Conservation (phyloP, 2,113 vertebrate genomes). For the Aphyosemion australe region DNA sequence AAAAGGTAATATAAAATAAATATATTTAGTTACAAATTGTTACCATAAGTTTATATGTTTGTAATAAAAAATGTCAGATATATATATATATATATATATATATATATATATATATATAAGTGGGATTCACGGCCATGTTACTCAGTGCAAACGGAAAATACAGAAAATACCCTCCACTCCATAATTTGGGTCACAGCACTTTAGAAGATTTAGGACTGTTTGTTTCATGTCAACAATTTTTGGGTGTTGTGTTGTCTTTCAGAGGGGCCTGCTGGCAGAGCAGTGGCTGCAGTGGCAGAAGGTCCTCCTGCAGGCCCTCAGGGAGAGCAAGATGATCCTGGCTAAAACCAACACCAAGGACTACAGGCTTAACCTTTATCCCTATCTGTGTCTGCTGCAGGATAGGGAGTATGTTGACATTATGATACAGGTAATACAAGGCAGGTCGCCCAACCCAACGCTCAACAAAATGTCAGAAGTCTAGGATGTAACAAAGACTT, state of each 20-base stretch:
- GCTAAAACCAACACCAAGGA: slow-evolving; percentile 7
- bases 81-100: too few species aligned
- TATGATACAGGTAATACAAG: slow-evolving; percentile 86
- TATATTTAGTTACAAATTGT: too few species aligned
- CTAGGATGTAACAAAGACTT: slow-evolving; percentile 2
- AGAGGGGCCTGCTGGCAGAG: slow-evolving; percentile 81
- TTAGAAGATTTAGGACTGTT: slow-evolving; percentile 5
- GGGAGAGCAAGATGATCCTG: slow-evolving; percentile 76
- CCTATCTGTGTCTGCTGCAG: slow-evolving; percentile 85
- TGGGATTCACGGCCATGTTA: slow-evolving; percentile 12
- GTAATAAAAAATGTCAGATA: too few species aligned
- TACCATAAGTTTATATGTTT: too few species aligned
- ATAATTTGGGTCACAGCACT: neutral
- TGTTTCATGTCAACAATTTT: slow-evolving; percentile 3
- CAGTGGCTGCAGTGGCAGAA: slow-evolving; percentile 80
- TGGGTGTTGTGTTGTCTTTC: slow-evolving; percentile 41
- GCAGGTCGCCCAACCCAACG: neutral
- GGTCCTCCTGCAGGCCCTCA: slow-evolving; percentile 76
- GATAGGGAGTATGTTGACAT: slow-evolving; percentile 86
- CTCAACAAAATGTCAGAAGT: slow-evolving; percentile 5
- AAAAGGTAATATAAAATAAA: too few species aligned
- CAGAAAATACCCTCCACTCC: neutral
- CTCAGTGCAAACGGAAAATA: neutral
- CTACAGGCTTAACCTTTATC: slow-evolving; percentile 76
- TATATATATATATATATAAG: too few species aligned